Percentiles rank a stretch among this genome's conserved stretches.
Evolutionary conservation across 2,888 invertebrate genomes (phyloP).

Genomic region (Clusia tigrina): DNA sequence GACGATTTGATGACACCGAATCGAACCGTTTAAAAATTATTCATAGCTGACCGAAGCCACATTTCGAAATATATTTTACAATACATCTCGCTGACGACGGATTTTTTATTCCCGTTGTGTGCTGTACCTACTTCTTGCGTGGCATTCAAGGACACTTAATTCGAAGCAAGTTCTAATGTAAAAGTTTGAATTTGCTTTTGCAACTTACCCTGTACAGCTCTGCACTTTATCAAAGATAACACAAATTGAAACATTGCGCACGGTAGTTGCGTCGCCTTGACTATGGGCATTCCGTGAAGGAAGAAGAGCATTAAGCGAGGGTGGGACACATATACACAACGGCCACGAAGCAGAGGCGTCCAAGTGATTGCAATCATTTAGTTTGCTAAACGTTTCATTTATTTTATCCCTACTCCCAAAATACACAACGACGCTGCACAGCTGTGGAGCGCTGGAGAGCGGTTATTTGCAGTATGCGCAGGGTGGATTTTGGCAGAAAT

Average conservation of each 20-base stretch:
- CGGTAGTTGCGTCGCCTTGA: conserved; percentile 19
- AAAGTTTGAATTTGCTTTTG: neutral
- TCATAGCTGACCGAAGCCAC: too few species aligned
- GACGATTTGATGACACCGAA: too few species aligned
- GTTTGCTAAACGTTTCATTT: neutral
- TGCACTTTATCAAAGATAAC: conserved; percentile 49
- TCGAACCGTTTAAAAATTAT: too few species aligned
- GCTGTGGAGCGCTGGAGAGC: neutral
- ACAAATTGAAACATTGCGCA: conserved; percentile 35
- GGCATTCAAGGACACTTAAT: neutral
- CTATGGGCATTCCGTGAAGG: conserved; percentile 30
- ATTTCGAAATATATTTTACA: too few species aligned
- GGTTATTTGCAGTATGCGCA: neutral
- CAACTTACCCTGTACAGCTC: conserved; percentile 44
- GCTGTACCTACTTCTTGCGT: too few species aligned
- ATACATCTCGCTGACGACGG: too few species aligned
- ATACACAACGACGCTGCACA: too few species aligned
- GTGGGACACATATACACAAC: conserved; percentile 39
- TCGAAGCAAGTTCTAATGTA: neutral
- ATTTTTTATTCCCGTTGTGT: too few species aligned
- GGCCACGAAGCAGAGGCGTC: neutral
- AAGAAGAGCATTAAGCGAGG: conserved; percentile 41
- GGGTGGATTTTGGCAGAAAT: neutral
- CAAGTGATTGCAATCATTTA: neutral
- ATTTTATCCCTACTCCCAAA: too few species aligned